Percentiles rank a stretch among this genome's conserved stretches.
Conservation (phyloP, 2,888 invertebrate species). For the Scaptomyza caliginosa region DNA sequence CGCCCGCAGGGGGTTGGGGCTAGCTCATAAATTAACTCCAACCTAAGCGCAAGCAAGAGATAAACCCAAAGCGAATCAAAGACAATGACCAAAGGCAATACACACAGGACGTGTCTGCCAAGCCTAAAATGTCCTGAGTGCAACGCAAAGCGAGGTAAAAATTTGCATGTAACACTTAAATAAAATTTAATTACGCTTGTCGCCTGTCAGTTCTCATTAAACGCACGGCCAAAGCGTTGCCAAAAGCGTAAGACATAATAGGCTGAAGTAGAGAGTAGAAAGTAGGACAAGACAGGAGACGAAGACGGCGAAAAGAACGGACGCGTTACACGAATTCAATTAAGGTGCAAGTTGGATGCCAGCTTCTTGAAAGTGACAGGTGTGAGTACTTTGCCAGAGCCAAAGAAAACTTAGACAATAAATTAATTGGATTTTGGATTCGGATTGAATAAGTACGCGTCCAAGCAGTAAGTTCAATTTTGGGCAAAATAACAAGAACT, state of each 20-base stretch:
- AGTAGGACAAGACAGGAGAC: not conserved
- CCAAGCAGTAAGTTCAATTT: constrained; percentile 2
- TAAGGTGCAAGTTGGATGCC: constrained; percentile 66
- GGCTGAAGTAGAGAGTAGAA: constrained; percentile 1
- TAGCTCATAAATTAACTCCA: constrained; percentile 65
- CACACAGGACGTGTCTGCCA: constrained; percentile 18
- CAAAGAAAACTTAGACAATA: constrained; percentile 56
- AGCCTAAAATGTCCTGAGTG: constrained; percentile 15
- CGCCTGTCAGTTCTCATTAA: constrained; percentile 82
- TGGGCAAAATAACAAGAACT: not conserved
- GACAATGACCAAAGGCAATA: constrained; percentile 28
- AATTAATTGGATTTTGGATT: constrained; percentile 62
- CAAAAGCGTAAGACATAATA: not conserved
- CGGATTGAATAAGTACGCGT: not conserved
- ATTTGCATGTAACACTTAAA: constrained; percentile 81
- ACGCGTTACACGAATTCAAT: constrained; percentile 78
- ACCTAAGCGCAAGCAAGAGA: not conserved
- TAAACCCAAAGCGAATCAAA: constrained; percentile 51
- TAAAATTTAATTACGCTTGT: constrained; percentile 83
- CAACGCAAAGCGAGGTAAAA: constrained; percentile 27
- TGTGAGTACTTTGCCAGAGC: constrained; percentile 48
- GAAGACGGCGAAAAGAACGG: constrained; percentile 18
- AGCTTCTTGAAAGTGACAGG: constrained; percentile 45
- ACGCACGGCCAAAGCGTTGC: constrained; percentile 17
- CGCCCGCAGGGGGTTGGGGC: constrained; percentile 51